Base-by-base conservation (phyloP, 2,888 invertebrate species). In the Synergus gifuensis region DNA sequence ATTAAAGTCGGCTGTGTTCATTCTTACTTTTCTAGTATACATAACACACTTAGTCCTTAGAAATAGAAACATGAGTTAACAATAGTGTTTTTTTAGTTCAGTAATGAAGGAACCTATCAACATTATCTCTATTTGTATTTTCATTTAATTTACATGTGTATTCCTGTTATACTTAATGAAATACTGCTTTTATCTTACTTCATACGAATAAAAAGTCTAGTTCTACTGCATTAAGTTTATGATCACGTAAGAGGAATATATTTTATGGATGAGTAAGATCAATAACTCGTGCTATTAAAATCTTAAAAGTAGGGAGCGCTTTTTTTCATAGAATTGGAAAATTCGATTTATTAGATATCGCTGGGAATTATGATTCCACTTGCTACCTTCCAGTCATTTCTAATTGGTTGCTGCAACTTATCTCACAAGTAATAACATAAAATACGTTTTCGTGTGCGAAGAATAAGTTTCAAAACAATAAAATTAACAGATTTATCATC, bases 221-320 rank as follows among this genome's bases (percentile, higher is more conserved):
- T 58, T 73, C 73, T 11, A 54, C 36, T 12, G 36, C n/a, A 16
- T 54, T 54, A 73, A 73, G n/a, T 58, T 36, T 58, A 73, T 73
- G 54, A 73, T 73, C 73, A 73, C 49, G 54, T 73, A 73, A 54
- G 14, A 73, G n/a, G n/a, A 18, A 40, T 40, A 73, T 73, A 73
- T 54, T 73, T 73, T 73, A 36, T n/a, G 36, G 54, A 73, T 49
- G 73, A 54, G 54, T 73, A 73, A 73, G 73, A 73, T 73, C 73
- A 73, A 73, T 54, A 73, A 73, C 54, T 54, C 54, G 40, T 49
- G 9, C 73, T 54, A 73, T 40, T 54, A 54, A 73, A 73, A 36
- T 73, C 62, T 28, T 28, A 36, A 49, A 36, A 73, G 28, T 49
- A 73, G 54, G 54, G 16, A 73, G 49, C 16, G 11, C 49, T 28